Evolutionary conservation across 2,113 vertebrate species (phyloP), one percentile per base, ranked within the genome.

Genomic region (Rafetus swinhoei): DNA sequence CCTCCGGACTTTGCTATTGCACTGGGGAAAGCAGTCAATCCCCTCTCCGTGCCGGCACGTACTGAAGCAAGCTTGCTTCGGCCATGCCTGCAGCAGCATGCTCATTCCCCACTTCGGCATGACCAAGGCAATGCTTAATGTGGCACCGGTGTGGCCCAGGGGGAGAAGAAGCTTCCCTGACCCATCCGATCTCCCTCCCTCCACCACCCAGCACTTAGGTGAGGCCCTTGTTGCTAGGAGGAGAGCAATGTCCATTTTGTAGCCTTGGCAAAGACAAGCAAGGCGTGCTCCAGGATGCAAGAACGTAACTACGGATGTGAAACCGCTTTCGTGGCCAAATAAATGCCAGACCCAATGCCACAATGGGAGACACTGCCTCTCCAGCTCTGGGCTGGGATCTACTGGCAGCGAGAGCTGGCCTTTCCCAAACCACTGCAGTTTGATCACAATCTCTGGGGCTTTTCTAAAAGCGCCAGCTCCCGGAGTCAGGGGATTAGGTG

Each of bases 81-180:
- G 69, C 7, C 8, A 2, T 9, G 19, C 7, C 18, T 3, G 9
- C 32, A 72, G n/a, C 16, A 19, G 8, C 3, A 7, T 21, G 19
- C 8, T 9, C 19, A 72, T 9, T n/a, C 60, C 60, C 25, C 27
- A 29, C 24, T 62, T 25, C 18, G 9, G 69, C 18, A 21, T 10
- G 16, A 5, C 16, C 7, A 11, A 72, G 69, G 69, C 69, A 72
- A 32, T 10, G 69, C 21, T 35, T 18, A 35, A 21, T 35, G 35
- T 4, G 16, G 16, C 69, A 19, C 69, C 9, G 16, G 69, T 21
- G 69, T 9, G n/a, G n/a, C 16, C 6, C 8, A 7, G 18, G 16
- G 69, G 69, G 13, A 62, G 11, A 62, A 4, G 13, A 60, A 12
- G 60, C 12, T 62, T 62, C 60, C 60, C 27, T 5, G 6, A 62